Evolutionary conservation across 2,888 invertebrate species (phyloP).

Genomic region (Drosophila melanosoma): DNA sequence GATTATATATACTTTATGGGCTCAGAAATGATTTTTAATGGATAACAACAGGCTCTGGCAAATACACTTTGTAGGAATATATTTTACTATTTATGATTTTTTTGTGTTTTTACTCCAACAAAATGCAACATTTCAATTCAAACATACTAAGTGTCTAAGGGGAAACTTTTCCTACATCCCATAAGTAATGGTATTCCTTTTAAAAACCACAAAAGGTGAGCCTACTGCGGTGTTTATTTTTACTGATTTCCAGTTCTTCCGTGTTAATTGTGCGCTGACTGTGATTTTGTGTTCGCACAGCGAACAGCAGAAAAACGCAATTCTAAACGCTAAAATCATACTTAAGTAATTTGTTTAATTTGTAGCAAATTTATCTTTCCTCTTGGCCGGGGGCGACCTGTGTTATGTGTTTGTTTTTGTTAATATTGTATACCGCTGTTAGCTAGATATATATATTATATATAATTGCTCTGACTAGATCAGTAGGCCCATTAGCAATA

Average conservation of each 20-base stretch:
- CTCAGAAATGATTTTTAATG: neutral
- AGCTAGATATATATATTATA: neutral
- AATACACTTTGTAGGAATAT: no score
- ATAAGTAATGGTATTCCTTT: neutral
- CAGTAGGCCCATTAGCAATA: constrained; percentile 38
- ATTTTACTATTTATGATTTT: no score
- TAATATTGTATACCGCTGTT: constrained; percentile 1
- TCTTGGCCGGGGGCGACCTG: constrained; percentile 29
- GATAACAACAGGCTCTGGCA: no score
- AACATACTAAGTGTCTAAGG: neutral
- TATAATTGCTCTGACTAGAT: constrained; percentile 34
- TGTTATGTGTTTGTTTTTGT: constrained; percentile 2
- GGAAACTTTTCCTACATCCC: neutral
- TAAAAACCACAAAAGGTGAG: constrained; percentile 18
- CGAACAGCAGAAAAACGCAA: neutral
- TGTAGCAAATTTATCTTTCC: constrained; percentile 70
- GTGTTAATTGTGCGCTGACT: constrained; percentile 53
- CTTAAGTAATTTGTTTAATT: constrained; percentile 67
- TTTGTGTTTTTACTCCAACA: neutral
- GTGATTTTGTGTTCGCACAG: constrained; percentile 27
- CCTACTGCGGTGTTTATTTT: neutral
- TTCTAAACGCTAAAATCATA: constrained; percentile 14
- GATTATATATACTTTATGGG: no score
- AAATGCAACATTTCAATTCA: neutral
- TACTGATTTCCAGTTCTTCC: neutral